Evolutionary conservation across 1,140 invertebrate species (phyloP).

Genomic region (Drusus annulatus): DNA sequence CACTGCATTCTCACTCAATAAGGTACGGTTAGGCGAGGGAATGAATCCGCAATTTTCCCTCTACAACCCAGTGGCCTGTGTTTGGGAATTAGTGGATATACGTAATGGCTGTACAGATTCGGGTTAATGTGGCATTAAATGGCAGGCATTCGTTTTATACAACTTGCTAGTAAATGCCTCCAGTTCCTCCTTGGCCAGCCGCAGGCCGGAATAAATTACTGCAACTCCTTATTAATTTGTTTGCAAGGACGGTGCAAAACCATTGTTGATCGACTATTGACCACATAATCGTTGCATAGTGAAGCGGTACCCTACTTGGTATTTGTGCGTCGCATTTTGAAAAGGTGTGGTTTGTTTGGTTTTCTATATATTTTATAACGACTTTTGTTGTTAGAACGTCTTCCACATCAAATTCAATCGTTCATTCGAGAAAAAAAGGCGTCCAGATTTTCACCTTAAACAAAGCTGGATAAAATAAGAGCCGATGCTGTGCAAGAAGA

Average conservation of each 20-base stretch:
- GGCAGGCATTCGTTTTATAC: constrained; percentile 35
- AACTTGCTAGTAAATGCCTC: not conserved
- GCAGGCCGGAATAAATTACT: constrained; percentile 37
- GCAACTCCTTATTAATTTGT: not conserved
- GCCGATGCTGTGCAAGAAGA: too few species aligned
- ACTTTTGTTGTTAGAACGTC: too few species aligned
- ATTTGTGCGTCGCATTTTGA: too few species aligned
- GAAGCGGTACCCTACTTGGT: not conserved
- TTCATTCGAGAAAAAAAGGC: too few species aligned
- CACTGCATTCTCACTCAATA: constrained; percentile 17
- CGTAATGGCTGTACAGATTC: constrained; percentile 37
- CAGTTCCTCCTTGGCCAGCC: not conserved
- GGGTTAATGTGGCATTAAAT: constrained; percentile 52
- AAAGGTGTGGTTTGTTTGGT: too few species aligned
- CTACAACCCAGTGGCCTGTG: constrained; percentile 24
- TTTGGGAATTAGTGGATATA: constrained; percentile 44
- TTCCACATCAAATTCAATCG: too few species aligned
- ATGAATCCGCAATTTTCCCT: constrained; percentile 42
- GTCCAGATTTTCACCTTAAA: too few species aligned
- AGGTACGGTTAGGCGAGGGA: not conserved
- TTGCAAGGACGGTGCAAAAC: not conserved
- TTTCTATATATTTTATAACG: too few species aligned
- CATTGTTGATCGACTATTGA: not conserved
- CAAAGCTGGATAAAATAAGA: too few species aligned
- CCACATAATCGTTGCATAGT: not conserved